Evolutionary conservation across 2,888 invertebrate genomes (phyloP).

Genomic region (Macrophya annulata): DNA sequence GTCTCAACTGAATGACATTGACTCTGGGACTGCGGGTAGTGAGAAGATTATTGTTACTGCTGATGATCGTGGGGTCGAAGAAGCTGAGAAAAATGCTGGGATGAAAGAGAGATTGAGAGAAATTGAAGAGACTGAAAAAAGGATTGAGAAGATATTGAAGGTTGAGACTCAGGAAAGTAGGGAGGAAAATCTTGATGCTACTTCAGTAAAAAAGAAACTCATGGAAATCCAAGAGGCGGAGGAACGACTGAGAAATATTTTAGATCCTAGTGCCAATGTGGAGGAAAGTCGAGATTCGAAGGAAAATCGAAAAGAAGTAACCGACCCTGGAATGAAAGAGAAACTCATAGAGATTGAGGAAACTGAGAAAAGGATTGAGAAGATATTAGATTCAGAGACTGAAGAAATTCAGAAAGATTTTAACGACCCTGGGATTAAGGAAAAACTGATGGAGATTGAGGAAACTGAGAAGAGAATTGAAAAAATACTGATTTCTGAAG

Average conservation of each 20-base stretch:
- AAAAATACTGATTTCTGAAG: conserved; percentile 55
- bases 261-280: neutral
- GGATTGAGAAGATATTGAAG: conserved; percentile 46
- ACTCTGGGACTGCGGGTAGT: neutral
- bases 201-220: conserved; percentile 62
- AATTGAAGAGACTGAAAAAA: conserved; percentile 51
- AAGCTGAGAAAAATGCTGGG: neutral
- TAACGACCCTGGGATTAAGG: conserved; percentile 56
- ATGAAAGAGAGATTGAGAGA: conserved; percentile 15
- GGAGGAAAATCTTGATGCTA: neutral
- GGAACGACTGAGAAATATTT: conserved; percentile 5
- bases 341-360: conserved; percentile 67
- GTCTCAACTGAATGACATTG: conserved; percentile 1
- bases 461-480: conserved; percentile 65
- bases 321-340: conserved; percentile 49
- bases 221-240: conserved; percentile 63
- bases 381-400: neutral
- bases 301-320: neutral
- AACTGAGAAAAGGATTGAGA: conserved; percentile 33
- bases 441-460: conserved; percentile 62
- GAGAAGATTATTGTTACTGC: neutral
- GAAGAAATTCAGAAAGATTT: conserved; percentile 41
- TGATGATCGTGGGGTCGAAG: neutral
- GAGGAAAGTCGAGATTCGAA: neutral
- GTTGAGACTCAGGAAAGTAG: neutral